Conservation (phyloP, 2,888 invertebrate genomes). For the Epicampocera succincta region DNA sequence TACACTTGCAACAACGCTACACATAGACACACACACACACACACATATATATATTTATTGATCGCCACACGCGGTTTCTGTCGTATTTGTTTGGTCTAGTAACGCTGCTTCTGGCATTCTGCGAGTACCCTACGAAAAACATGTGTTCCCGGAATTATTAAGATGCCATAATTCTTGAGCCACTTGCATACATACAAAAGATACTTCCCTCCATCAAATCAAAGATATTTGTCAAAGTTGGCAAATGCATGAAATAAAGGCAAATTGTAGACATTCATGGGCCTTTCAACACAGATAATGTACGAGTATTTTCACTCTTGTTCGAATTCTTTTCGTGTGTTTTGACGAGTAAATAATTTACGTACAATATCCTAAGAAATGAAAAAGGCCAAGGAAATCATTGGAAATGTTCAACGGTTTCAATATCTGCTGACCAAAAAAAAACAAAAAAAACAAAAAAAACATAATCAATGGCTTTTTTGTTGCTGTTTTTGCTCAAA, state of each 20-base stretch:
- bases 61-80: too few species aligned
- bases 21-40: constrained; percentile 57
- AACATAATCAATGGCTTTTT: not conserved
- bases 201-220: not conserved
- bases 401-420: constrained; percentile 39
- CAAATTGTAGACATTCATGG: not conserved
- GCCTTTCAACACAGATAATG: not conserved
- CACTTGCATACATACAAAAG: too few species aligned
- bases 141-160: too few species aligned
- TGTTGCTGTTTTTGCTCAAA: constrained; percentile 22
- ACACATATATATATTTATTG: too few species aligned
- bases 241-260: constrained; percentile 1
- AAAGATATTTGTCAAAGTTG: not conserved
- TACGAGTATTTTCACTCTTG: not conserved
- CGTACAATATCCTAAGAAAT: not conserved
- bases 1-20: constrained; percentile 46
- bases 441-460: too few species aligned
- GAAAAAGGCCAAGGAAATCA: constrained; percentile 18
- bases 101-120: too few species aligned
- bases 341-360: constrained; percentile 3
- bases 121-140: too few species aligned
- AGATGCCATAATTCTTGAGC: too few species aligned
- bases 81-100: too few species aligned
- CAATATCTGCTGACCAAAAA: constrained; percentile 24
- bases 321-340: constrained; percentile 7